Evolutionary conservation across 1,140 invertebrate genomes (phyloP), one percentile per base, ranked within the genome.

Genomic region (Drosophila aff.): DNA sequence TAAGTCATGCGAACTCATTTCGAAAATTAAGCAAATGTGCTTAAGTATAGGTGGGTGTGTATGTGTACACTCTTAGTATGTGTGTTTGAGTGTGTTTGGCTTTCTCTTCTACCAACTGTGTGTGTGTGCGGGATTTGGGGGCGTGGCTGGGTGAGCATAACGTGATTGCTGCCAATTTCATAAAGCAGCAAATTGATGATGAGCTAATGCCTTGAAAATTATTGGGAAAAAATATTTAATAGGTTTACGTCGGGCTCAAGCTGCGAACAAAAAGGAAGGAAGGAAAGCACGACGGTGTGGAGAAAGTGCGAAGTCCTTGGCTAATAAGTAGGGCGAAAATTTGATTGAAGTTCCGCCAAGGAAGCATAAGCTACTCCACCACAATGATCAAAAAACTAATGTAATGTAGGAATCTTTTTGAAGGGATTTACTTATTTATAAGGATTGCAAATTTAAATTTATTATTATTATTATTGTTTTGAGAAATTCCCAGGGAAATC

Each of bases 121-220:
- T 47, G 31, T 71, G 47, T 72, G 31, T 65, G 26, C 26, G 65
- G 66, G 69, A 57, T 41, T 53, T 59, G 55, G 63, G 59, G 84
- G 83, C 74, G 83, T 89, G 84, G 63, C 69, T 62, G 46, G 60
- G 60, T 67, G 61, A 63, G 64, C 72, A 81, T 87, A 83, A 87
- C 84, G 73, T 89, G 84, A 78, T 89, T 89, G 61, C 78, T 79
- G 78, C 64, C 81, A 89, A 79, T 89, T 84, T 79, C 60, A 79
- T 62, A 64, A 66, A 47, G 60, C 61, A 89, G 64, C 81, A 84
- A 89, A 76, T 89, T 81, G 71, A 79, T 81, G 74, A 79, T 89
- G 78, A 89, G 74, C 69, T 81, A 89, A 89, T 89, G 77, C 67
- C 62, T 81, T 77, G 66, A 63, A 72, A 79, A 72, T 79, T 74